Conservation (phyloP, 2,113 vertebrate genomes). For the Daphoenositta chrysoptera region DNA sequence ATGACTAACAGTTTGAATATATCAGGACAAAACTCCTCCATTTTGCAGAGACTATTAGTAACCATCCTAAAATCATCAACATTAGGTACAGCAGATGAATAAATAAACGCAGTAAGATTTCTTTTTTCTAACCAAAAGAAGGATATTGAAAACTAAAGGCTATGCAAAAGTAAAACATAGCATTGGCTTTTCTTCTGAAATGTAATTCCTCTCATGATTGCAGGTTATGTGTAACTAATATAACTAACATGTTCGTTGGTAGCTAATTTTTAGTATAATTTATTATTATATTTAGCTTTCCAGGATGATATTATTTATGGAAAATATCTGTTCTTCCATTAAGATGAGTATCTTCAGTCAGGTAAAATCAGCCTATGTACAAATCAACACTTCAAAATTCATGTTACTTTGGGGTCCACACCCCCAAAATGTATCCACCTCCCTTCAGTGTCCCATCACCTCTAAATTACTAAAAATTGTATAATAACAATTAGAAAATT, state of each 20-base stretch:
- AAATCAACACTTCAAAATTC: background rate
- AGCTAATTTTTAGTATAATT: background rate
- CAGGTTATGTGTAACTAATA: background rate
- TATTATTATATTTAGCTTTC: background rate
- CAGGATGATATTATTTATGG: background rate
- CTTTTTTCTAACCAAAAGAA: background rate
- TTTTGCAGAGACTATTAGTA: background rate
- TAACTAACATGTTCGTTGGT: rapidly evolving
- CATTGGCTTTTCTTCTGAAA: background rate
- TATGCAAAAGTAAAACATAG: background rate
- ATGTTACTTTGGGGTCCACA: background rate
- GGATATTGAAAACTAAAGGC: background rate
- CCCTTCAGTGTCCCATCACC: background rate
- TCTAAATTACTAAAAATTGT: background rate
- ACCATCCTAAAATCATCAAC: background rate
- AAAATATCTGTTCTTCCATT: background rate
- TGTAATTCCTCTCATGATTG: background rate
- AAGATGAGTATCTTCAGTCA: background rate
- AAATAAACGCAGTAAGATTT: background rate
- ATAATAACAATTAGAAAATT: background rate
- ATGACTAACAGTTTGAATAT: background rate
- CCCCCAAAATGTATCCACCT: background rate
- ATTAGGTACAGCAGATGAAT: background rate
- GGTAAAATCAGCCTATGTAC: background rate
- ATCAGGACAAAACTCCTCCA: background rate